Base-by-base conservation (phyloP, 2,113 vertebrate genomes). In the Xyliphius kryptos region DNA sequence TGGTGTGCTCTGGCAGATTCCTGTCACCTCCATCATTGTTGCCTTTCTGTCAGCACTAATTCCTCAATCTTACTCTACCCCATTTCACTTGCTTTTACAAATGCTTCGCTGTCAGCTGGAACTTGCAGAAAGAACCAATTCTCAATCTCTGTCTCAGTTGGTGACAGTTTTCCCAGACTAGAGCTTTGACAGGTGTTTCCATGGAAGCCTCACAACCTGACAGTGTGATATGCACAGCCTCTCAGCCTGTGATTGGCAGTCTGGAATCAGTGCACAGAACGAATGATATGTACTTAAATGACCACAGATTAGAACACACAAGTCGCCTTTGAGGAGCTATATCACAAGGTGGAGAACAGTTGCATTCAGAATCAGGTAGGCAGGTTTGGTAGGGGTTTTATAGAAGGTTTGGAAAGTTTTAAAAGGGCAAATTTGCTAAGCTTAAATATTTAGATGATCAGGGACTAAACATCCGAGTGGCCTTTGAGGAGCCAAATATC, bases 201-300 rank as follows among this genome's bases (percentile, higher is more conserved):
- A 68, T 75, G 72, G 76, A 69, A 76, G 75, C 74, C 55, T 22
- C 67, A 67, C 64, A 56, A 63, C 38, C 22, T 19, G 54, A 47
- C 20, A 47, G 56, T 38, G 20, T 44, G 13, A 48, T 44, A 57
- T 20, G 57, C 62, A 47, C 49, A 5, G 52, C 63, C 63, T 58
- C 67, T 52, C 56, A 12, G 47, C 14, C 36, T 38, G 37, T 40
- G 56, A 62, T 67, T 53, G 59, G 16, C 56, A 48, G 37, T 17
- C 56, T 62, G 56, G 63, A 46, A 57, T 62, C 47, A 54, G 43
- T 48, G 13, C 62, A 64, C 43, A n/a, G n/a, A n/a, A n/a, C n/a
- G n/a, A n/a, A n/a, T n/a, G n/a, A n/a, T n/a, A n/a, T n/a, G n/a
- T n/a, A n/a, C n/a, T n/a, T n/a, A n/a, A n/a, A n/a, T n/a, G n/a